Evolutionary conservation across 2,113 vertebrate genomes (phyloP).

Genomic region (Columbina picui): DNA sequence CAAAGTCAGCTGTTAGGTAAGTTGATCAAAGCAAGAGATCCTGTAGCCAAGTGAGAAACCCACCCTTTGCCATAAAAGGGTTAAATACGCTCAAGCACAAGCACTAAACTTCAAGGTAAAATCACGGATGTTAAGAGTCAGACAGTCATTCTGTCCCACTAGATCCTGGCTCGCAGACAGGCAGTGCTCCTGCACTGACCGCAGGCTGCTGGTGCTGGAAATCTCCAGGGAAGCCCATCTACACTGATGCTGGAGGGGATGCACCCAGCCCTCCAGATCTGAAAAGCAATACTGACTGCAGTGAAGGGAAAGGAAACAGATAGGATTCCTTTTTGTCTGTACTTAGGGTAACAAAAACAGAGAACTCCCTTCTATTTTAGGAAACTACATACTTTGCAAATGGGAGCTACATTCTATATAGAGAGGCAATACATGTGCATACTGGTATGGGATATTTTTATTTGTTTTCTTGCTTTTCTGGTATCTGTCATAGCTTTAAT

Average conservation of each 20-base stretch:
- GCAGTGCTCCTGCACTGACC: fast-evolving
- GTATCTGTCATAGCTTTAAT: not conserved
- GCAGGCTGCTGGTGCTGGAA: not conserved
- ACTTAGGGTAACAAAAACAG: not conserved
- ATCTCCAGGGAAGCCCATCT: not conserved
- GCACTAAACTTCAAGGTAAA: not conserved
- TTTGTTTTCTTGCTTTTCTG: not conserved
- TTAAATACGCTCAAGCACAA: not conserved
- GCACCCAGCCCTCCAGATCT: not conserved
- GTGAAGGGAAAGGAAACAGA: not conserved
- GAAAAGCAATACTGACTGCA: not conserved
- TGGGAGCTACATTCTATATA: not conserved
- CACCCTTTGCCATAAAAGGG: not conserved
- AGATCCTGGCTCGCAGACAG: not conserved
- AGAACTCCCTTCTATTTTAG: not conserved
- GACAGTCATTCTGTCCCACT: not conserved
- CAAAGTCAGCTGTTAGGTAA: not conserved
- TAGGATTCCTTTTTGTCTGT: not conserved
- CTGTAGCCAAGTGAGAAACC: not conserved
- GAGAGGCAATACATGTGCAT: not conserved
- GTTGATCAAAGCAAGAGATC: not conserved
- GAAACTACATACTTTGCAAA: not conserved
- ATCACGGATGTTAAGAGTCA: not conserved
- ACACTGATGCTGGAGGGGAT: not conserved
- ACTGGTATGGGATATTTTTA: fast-evolving